phyloP scores from a whole-genome alignment of 2,888 invertebrate genomes.

The Trichogramma evanescens region DNA sequence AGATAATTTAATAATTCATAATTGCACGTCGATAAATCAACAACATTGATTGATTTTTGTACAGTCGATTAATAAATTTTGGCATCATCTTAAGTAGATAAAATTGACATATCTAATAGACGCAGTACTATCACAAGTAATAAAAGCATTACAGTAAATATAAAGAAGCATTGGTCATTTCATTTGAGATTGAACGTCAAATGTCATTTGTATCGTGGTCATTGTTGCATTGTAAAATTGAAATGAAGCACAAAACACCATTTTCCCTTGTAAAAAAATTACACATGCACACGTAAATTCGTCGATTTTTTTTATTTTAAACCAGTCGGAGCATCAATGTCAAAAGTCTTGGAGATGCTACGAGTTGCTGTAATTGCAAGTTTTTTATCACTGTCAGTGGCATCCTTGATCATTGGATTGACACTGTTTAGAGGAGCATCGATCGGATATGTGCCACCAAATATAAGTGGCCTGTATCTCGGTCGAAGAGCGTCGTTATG shows the following conservation, averaged over 20 bases:
- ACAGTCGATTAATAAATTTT: neutral
- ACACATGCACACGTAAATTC: neutral
- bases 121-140: too few species aligned
- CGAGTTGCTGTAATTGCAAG: constrained; percentile 9
- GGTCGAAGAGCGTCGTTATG: constrained; percentile 23
- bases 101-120: neutral
- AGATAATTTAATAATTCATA: too few species aligned
- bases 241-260: neutral
- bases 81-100: neutral
- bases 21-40: neutral
- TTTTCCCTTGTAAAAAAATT: neutral
- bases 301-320: constrained; percentile 19
- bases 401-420: neutral
- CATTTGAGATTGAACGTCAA: too few species aligned
- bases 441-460: constrained; percentile 82
- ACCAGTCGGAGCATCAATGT: constrained; percentile 52
- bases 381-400: constrained; percentile 1
- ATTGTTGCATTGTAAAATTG: constrained; percentile 5
- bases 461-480: constrained; percentile 62
- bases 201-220: neutral
- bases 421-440: constrained; percentile 55
- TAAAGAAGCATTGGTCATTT: too few species aligned
- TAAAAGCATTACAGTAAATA: too few species aligned
- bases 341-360: constrained; percentile 45
- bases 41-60: neutral